Evolutionary conservation across 2,797 vertebrate species (phyloP).

Genomic region (Geotrypetes seraphini): DNA sequence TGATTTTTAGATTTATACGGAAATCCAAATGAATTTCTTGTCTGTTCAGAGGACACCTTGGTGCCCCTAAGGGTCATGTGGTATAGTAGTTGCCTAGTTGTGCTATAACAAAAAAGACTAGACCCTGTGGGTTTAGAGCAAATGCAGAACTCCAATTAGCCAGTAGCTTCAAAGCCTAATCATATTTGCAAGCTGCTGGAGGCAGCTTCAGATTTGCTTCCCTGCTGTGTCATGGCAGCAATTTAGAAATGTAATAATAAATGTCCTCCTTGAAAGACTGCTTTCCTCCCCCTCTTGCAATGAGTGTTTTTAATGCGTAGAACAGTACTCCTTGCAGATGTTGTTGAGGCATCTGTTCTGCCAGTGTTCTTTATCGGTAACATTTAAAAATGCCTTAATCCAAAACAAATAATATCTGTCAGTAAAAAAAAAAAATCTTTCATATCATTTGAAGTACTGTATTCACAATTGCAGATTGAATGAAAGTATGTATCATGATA

Average conservation of each 20-base stretch:
- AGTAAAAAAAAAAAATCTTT: conserved; percentile 37
- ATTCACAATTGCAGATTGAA: conserved; percentile 22
- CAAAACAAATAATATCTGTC: conserved; percentile 37
- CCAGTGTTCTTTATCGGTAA: conserved; percentile 31
- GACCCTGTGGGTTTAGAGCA: not conserved
- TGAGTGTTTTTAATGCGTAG: conserved; percentile 7
- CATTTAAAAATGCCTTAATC: conserved; percentile 23
- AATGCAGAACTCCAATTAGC: conserved; percentile 19
- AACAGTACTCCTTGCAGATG: conserved; percentile 11
- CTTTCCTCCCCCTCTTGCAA: conserved; percentile 1
- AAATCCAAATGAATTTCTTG: not conserved
- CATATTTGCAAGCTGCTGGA: conserved; percentile 10
- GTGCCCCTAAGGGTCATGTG: conserved; percentile 1
- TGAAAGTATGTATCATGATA: conserved; percentile 29
- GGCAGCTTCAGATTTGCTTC: conserved; percentile 12
- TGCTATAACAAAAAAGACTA: not conserved
- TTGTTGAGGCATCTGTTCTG: conserved; percentile 12
- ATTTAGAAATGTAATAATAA: conserved; percentile 29
- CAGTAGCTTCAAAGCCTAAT: conserved; percentile 13
- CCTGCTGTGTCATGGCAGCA: conserved; percentile 6
- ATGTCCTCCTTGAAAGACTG: conserved; percentile 20
- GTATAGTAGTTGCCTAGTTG: not conserved
- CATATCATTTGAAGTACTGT: conserved; percentile 15
- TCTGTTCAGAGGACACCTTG: not conserved
- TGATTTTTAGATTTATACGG: conserved; percentile 12